phyloP scores from a whole-genome alignment of 2,888 invertebrate species.

The Pegoplata infirma region DNA sequence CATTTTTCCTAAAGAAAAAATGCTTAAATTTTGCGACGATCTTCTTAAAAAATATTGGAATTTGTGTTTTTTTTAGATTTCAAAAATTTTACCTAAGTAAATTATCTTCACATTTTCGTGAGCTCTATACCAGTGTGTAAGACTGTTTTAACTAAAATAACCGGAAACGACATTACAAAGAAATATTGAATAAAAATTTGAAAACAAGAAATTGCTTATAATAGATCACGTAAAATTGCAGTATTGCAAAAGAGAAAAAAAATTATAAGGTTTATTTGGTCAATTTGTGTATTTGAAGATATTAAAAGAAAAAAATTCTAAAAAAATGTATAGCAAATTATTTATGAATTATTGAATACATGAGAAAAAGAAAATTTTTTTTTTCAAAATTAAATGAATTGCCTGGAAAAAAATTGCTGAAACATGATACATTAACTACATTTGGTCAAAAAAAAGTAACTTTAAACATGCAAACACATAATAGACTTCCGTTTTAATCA shows the following conservation, averaged over 20 bases:
- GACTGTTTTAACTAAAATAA: neutral
- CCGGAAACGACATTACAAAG: conserved; percentile 12
- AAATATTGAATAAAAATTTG: conserved; percentile 46
- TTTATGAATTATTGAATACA: conserved; percentile 52
- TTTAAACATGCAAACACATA: conserved; percentile 38
- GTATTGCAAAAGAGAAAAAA: conserved; percentile 24
- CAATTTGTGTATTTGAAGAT: conserved; percentile 40
- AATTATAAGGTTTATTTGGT: conserved; percentile 54
- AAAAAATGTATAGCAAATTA: conserved; percentile 17
- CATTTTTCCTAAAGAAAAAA: too few species aligned
- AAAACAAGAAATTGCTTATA: conserved; percentile 50
- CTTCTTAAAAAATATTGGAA: too few species aligned
- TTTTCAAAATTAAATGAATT: neutral
- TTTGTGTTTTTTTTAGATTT: neutral
- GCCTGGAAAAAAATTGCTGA: neutral
- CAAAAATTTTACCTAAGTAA: neutral
- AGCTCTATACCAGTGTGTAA: conserved; percentile 18
- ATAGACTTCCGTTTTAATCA: conserved; percentile 37
- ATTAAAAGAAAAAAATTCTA: neutral
- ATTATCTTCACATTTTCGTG: neutral
- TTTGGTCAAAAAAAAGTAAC: neutral
- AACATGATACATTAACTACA: neutral
- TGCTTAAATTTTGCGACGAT: too few species aligned
- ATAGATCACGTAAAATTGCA: conserved; percentile 52
- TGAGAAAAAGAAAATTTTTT: conserved; percentile 5